These are phyloP conservation scores for Hippolais icterina DNA, from an alignment of 2,113 vertebrate genomes.

Conservation along the genomic window DNA sequence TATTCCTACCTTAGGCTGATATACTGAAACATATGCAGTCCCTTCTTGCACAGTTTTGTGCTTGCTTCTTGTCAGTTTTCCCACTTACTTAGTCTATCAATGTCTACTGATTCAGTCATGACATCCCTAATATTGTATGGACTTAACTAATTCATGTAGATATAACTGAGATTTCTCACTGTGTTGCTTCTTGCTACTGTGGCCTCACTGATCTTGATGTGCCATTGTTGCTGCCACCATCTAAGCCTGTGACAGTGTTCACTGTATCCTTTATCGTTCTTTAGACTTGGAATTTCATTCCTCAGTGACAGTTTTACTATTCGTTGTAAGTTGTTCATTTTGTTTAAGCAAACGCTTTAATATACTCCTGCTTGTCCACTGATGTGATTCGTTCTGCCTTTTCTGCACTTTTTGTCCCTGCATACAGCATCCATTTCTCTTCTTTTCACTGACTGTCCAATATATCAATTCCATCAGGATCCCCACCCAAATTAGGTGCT, in stretches of 20 bases:
- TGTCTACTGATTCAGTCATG: neutral
- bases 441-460: neutral
- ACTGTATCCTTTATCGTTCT: neutral
- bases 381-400: neutral
- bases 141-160: rapidly evolving
- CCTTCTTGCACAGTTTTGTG: neutral
- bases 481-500: neutral
- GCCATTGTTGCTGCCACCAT: neutral
- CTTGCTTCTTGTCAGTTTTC: neutral
- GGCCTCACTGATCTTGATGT: neutral
- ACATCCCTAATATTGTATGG: neutral
- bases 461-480: neutral
- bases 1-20: neutral
- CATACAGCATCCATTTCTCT: neutral
- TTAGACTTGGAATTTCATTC: neutral
- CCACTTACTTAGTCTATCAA: neutral
- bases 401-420: neutral
- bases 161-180: neutral
- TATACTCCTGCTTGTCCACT: neutral
- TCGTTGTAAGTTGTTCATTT: neutral
- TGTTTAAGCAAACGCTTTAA: neutral
- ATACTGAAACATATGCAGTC: rapidly evolving
- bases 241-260: neutral
- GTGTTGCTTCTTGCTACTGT: neutral
- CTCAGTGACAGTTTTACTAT: neutral